These are phyloP conservation scores for Blera fallax DNA, from an alignment of 2,888 invertebrate species.

Conservation along the genomic window DNA sequence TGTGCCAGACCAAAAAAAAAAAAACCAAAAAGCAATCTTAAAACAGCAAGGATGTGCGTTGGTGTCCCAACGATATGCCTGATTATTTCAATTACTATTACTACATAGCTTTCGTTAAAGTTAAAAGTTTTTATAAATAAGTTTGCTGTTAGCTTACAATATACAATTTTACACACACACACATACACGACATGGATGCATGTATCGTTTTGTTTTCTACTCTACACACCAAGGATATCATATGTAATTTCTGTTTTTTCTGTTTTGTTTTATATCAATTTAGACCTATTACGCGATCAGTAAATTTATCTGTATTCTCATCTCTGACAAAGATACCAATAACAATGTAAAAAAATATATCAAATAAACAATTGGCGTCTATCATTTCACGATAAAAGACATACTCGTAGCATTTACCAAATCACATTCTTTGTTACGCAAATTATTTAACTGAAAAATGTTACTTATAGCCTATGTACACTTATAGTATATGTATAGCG, in stretches of 20 bases:
- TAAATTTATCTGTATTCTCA: slow-evolving; percentile 53
- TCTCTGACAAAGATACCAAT: slow-evolving; percentile 59
- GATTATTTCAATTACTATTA: neutral
- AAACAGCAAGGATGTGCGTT: neutral
- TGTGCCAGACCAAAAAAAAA: neutral
- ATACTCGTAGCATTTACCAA: slow-evolving; percentile 45
- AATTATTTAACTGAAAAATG: slow-evolving; percentile 13
- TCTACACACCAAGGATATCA: slow-evolving; percentile 63
- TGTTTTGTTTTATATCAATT: slow-evolving; percentile 39
- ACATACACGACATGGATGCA: slow-evolving; percentile 39
- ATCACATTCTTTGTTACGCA: slow-evolving; percentile 53
- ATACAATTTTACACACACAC: slow-evolving; percentile 32
- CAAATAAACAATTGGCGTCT: slow-evolving; percentile 48
- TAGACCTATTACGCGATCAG: slow-evolving; percentile 71
- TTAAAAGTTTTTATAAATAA: neutral
- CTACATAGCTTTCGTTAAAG: neutral
- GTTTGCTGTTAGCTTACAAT: slow-evolving; percentile 24
- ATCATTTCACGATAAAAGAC: slow-evolving; percentile 39
- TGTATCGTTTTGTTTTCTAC: slow-evolving; percentile 34
- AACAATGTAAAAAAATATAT: slow-evolving; percentile 67
- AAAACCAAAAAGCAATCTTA: neutral
- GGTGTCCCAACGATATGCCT: neutral
- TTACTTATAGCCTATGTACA: slow-evolving; percentile 29
- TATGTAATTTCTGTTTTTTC: neutral
- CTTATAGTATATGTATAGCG: neutral